Evolutionary conservation across 2,888 invertebrate genomes (phyloP), one percentile per base, ranked within the genome.

Genomic region (Eristalis pertinax): DNA sequence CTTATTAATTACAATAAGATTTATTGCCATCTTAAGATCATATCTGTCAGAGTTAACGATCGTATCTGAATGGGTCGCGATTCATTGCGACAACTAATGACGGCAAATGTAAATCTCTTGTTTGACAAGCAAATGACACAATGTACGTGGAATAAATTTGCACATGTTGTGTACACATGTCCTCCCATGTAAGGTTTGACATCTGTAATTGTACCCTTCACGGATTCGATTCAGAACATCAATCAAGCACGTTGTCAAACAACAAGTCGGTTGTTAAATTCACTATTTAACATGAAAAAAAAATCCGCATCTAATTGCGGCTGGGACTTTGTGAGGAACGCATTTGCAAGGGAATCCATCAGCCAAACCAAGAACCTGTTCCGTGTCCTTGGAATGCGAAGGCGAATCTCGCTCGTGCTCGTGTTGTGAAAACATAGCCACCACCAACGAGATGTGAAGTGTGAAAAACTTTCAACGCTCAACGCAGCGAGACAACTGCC

Each of bases 61-160:
- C 50, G 50, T 50, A 50, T 50, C 50, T 19, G 50, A 50, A 50
- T 50, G 19, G 19, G 19, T 19, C 8, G 19, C 50, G 50, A 50
- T 50, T 50, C 50, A 50, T 50, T 50, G 19, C 50, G 50, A 50
- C 50, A 50, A 19, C 19, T 19, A 50, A 50, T 50, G 50, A 50
- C 50, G 50, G 19, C 19, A 8, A 19, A 8, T 50, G n/a, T 43
- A 50, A 50, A 50, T 50, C n/a, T 50, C 50, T 50, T 50, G 50
- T 50, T 50, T 50, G 50, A 50, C 50, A 50, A 50, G 50, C 50
- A 50, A 50, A 19, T 50, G 50, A 50, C 50, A 50, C 50, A 50
- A 50, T 50, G 50, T 50, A 50, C 50, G 50, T 50, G 50, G 50
- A 50, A 50, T 50, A 50, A 50, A 50, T 50, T 50, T 50, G 50